Evolutionary conservation across 2,113 vertebrate genomes (phyloP).

Genomic region (Zosterops pallidus): DNA sequence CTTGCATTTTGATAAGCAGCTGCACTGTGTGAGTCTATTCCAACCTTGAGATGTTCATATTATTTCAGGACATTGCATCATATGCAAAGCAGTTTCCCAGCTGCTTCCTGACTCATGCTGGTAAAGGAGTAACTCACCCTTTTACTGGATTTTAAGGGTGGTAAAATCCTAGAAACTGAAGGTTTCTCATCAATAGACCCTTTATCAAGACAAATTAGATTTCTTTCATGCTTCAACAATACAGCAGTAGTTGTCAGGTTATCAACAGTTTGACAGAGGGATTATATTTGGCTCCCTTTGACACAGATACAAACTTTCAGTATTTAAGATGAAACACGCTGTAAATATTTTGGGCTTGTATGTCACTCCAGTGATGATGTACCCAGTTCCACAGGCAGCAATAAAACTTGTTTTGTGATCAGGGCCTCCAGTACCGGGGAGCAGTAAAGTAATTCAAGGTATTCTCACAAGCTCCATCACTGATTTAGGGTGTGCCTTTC

Average conservation of each 20-base stretch:
- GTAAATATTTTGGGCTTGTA: background rate
- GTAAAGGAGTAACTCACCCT: background rate
- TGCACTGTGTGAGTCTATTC: background rate
- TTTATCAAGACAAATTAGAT: background rate
- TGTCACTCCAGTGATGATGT: background rate
- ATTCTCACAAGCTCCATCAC: background rate
- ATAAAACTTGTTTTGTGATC: background rate
- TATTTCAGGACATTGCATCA: conserved; percentile 5
- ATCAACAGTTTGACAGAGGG: background rate
- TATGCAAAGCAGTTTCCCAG: background rate
- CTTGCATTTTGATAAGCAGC: conserved; percentile 8
- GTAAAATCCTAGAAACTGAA: background rate
- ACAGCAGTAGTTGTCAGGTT: background rate
- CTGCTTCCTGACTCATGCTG: background rate
- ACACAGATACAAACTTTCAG: background rate
- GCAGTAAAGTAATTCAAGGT: background rate
- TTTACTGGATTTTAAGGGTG: background rate
- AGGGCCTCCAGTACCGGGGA: background rate
- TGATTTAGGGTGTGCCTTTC: background rate
- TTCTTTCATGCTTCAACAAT: background rate
- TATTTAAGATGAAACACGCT: background rate
- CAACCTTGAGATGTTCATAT: background rate
- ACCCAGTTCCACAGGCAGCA: background rate
- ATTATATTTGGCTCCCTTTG: conserved; percentile 3
- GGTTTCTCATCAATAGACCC: background rate